These are phyloP conservation scores for Macrobrachium rosenbergii DNA, from an alignment of 1,140 invertebrate genomes.

Conservation along the genomic window DNA sequence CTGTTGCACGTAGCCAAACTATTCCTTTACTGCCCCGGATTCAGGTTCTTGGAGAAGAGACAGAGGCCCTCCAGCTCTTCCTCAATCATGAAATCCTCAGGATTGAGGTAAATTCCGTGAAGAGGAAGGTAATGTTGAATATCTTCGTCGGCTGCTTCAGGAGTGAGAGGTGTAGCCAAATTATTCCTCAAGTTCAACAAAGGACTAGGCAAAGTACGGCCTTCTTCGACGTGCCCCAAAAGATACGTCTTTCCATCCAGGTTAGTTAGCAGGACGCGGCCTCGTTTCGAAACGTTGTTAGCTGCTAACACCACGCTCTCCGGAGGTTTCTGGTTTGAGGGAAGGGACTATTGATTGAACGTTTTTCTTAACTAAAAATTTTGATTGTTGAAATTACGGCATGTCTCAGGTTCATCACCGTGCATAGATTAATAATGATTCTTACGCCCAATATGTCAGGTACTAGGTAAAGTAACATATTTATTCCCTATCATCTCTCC, in stretches of 20 bases:
- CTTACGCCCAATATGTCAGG: too few species aligned
- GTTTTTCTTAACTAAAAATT: not conserved
- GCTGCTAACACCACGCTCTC: constrained; percentile 11
- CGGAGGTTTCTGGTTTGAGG: constrained; percentile 8
- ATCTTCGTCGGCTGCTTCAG: constrained; percentile 22
- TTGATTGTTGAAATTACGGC: not conserved
- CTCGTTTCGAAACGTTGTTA: not conserved
- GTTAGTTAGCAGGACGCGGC: constrained; percentile 37
- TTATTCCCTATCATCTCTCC: too few species aligned
- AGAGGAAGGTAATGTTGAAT: constrained; percentile 29
- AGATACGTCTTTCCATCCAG: constrained; percentile 47
- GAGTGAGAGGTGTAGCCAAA: constrained; percentile 6
- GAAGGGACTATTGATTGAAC: not conserved
- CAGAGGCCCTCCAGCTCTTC: constrained; percentile 45
- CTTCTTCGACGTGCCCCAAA: constrained; percentile 21
- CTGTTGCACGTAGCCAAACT: too few species aligned
- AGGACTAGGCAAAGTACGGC: not conserved
- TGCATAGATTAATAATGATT: too few species aligned
- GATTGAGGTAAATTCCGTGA: constrained; percentile 25
- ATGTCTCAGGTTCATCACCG: not conserved
- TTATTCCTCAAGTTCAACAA: not conserved
- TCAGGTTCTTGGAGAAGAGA: constrained; percentile 35
- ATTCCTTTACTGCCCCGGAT: too few species aligned
- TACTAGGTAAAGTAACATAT: too few species aligned
- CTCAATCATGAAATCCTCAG: constrained; percentile 41